Conservation (phyloP, 2,113 vertebrate species). For the Aegithalos caudatus region DNA sequence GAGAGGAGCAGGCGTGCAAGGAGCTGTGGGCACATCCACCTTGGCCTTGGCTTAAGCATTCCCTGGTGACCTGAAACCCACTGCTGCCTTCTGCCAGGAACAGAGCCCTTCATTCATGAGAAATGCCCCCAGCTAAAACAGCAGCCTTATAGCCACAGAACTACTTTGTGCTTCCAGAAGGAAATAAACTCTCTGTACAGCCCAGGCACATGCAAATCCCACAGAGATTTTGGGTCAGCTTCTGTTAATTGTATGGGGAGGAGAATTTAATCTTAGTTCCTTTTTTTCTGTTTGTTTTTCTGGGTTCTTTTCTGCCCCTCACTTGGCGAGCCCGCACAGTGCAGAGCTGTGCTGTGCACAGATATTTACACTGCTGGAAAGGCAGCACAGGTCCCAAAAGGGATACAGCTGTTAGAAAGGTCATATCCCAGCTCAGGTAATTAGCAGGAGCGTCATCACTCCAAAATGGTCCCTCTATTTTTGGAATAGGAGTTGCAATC, state of each 20-base stretch:
- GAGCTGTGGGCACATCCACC: neutral
- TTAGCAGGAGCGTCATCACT: neutral
- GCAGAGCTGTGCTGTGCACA: neutral
- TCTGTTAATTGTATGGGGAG: neutral
- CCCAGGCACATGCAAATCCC: neutral
- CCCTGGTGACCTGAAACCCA: neutral
- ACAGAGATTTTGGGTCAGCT: neutral
- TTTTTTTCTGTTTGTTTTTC: neutral
- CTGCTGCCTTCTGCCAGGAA: neutral
- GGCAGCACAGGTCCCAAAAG: neutral
- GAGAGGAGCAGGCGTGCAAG: neutral
- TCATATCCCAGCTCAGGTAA: neutral
- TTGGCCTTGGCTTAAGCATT: neutral
- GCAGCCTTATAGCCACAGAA: neutral
- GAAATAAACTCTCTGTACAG: neutral
- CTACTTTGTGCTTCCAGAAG: neutral
- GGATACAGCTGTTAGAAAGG: neutral
- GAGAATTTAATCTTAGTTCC: neutral
- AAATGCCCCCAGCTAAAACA: neutral
- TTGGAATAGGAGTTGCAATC: neutral
- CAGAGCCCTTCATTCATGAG: neutral
- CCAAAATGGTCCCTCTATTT: neutral
- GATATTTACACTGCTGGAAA: neutral
- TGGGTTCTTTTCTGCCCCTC: neutral
- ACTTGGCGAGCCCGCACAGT: fast-evolving